Percentiles rank a stretch among this genome's conserved stretches.
Conservation (phyloP, 2,888 invertebrate genomes). For the Conchocele bisecta region DNA sequence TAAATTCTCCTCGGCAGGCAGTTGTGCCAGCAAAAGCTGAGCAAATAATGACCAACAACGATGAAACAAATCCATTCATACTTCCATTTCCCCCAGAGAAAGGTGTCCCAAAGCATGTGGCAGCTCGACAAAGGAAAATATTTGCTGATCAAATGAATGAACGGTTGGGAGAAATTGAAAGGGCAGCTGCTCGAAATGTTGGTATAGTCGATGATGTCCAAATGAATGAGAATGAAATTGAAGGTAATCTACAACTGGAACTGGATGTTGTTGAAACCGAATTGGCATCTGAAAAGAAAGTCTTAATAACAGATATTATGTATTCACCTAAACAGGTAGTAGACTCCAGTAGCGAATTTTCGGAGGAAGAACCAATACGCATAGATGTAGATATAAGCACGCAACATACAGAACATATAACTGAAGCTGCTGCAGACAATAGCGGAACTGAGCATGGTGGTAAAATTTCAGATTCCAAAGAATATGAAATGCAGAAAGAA, state of each 20-base stretch:
- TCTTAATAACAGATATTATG: slow-evolving; percentile 36
- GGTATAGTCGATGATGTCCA: slow-evolving; percentile 6
- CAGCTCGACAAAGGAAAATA: slow-evolving; percentile 64
- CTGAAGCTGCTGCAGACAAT: not conserved
- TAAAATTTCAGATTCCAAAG: not conserved
- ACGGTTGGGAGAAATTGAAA: slow-evolving; percentile 52
- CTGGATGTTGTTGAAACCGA: not conserved
- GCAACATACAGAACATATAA: not conserved
- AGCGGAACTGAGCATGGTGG: not conserved
- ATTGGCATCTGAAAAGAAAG: slow-evolving; percentile 6
- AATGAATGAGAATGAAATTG: slow-evolving; percentile 6
- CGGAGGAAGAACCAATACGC: slow-evolving; percentile 34
- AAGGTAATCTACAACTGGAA: not conserved
- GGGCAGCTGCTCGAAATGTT: slow-evolving; percentile 44
- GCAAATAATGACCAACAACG: slow-evolving; percentile 59
- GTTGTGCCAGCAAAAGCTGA: slow-evolving; percentile 62
- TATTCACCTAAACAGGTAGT: slow-evolving; percentile 48
- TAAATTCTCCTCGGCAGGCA: slow-evolving; percentile 69
- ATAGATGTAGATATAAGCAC: slow-evolving; percentile 10
- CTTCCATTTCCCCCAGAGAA: slow-evolving; percentile 70
- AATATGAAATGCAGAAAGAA: not conserved
- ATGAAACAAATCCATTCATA: slow-evolving; percentile 60
- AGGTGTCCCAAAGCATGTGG: slow-evolving; percentile 68
- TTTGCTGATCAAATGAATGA: slow-evolving; percentile 62
- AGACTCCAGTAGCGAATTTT: slow-evolving; percentile 41